These are phyloP conservation scores for Ceriagrion tenellum DNA, from an alignment of 2,888 invertebrate species.

Conservation along the genomic window DNA sequence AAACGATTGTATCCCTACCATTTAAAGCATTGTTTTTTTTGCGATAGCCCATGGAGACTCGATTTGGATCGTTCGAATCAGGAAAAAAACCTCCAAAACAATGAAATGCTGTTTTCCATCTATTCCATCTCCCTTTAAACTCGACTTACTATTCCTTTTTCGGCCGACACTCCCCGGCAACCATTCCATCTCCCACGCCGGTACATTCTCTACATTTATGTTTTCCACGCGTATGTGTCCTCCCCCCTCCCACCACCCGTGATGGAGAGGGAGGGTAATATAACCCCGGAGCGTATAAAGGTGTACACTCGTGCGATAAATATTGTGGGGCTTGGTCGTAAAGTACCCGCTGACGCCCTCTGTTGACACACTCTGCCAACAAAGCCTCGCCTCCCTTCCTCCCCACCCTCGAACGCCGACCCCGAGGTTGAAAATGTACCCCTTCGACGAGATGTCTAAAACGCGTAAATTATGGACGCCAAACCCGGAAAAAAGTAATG, in stretches of 20 bases:
- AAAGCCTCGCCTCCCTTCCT: not conserved
- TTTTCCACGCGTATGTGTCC: not conserved
- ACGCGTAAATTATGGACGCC: slow-evolving; percentile 11
- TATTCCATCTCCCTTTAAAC: not conserved
- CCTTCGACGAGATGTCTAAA: not conserved
- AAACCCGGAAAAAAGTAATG: not conserved
- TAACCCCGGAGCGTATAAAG: slow-evolving; percentile 14
- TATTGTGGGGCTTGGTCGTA: not conserved
- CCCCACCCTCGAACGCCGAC: not conserved
- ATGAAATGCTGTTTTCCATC: not conserved
- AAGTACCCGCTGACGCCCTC: slow-evolving; percentile 20
- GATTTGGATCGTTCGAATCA: no score
- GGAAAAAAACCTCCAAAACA: not conserved
- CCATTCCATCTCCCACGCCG: not conserved
- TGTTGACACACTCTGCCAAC: not conserved
- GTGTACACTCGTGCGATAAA: not conserved
- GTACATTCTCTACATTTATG: slow-evolving; percentile 1
- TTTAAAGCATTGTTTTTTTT: no score
- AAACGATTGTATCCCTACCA: no score
- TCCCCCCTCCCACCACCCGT: not conserved
- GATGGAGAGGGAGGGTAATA: not conserved
- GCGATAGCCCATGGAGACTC: no score
- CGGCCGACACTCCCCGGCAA: not conserved
- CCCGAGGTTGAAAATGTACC: slow-evolving; percentile 3
- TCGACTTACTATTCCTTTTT: not conserved